phyloP scores from a whole-genome alignment of 2,888 invertebrate species.

The Pyrrhia umbra region DNA sequence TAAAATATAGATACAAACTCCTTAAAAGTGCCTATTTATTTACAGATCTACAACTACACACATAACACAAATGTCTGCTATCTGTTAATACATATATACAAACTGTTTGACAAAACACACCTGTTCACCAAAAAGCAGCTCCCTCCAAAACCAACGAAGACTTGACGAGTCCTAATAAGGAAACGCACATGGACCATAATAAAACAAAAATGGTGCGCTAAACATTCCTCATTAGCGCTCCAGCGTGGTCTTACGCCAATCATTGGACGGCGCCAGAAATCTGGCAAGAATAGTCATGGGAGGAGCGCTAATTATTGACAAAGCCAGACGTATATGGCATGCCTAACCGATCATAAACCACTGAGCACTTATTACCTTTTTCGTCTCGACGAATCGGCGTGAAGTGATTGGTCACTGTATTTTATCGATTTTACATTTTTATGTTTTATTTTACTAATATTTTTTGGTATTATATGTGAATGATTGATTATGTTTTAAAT shows the following conservation, averaged over 20 bases:
- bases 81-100: constrained; percentile 34
- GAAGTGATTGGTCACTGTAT: constrained; percentile 60
- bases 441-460: constrained; percentile 29
- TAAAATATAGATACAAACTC: no score
- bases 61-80: constrained; percentile 1
- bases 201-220: constrained; percentile 77
- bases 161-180: constrained; percentile 61
- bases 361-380: constrained; percentile 75
- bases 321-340: constrained; percentile 63
- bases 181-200: constrained; percentile 54
- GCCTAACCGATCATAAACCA: constrained; percentile 68
- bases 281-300: constrained; percentile 76
- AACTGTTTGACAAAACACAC: constrained; percentile 52
- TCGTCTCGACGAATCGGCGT: constrained; percentile 71
- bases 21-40: background rate
- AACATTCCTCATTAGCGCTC: constrained; percentile 74
- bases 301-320: constrained; percentile 71
- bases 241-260: constrained; percentile 69
- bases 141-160: constrained; percentile 53
- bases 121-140: constrained; percentile 52
- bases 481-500: constrained; percentile 59
- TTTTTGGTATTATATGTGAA: constrained; percentile 31
- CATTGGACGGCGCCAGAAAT: constrained; percentile 65
- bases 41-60: background rate
- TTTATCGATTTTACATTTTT: constrained; percentile 48